phyloP scores from a whole-genome alignment of 2,797 vertebrate species.

The Fistularia tabacaria region DNA sequence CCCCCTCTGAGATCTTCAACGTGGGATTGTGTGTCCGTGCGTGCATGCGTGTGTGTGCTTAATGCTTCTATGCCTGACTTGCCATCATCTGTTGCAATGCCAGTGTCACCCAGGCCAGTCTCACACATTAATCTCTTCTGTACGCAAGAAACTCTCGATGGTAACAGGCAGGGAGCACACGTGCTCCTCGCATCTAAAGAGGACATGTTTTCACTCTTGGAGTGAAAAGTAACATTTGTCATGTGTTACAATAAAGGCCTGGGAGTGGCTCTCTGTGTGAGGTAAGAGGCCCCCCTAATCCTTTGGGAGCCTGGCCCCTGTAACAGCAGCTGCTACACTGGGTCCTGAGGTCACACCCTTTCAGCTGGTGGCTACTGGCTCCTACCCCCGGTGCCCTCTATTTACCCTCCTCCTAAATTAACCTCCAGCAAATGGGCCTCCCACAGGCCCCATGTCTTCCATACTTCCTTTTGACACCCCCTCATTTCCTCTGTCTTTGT shows the following conservation, averaged over 20 bases:
- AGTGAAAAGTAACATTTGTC: conserved; percentile 14
- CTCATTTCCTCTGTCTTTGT: conserved; percentile 12
- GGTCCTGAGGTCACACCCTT: conserved; percentile 41
- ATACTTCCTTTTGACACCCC: conserved; percentile 24
- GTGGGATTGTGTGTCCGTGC: not conserved
- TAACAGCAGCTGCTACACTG: conserved; percentile 45
- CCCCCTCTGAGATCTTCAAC: no score
- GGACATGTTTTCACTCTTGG: conserved; percentile 15
- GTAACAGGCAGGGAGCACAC: conserved; percentile 13
- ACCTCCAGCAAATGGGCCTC: conserved; percentile 15
- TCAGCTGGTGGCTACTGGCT: conserved; percentile 46
- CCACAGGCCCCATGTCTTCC: not conserved
- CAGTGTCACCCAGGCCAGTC: conserved; percentile 3
- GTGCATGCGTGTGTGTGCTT: conserved; percentile 1
- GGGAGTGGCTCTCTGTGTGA: conserved; percentile 30
- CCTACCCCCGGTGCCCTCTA: not conserved
- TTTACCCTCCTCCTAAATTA: conserved; percentile 53
- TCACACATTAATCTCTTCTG: conserved; percentile 36
- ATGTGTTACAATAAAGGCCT: conserved; percentile 16
- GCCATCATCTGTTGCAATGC: conserved; percentile 7
- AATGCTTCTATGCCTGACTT: conserved; percentile 5
- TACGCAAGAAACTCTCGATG: conserved; percentile 4
- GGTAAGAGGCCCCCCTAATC: conserved; percentile 50
- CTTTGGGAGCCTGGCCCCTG: conserved; percentile 30
- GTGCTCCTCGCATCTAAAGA: conserved; percentile 18